phyloP scores from a whole-genome alignment of 2,113 vertebrate genomes.

The Rynchops niger region DNA sequence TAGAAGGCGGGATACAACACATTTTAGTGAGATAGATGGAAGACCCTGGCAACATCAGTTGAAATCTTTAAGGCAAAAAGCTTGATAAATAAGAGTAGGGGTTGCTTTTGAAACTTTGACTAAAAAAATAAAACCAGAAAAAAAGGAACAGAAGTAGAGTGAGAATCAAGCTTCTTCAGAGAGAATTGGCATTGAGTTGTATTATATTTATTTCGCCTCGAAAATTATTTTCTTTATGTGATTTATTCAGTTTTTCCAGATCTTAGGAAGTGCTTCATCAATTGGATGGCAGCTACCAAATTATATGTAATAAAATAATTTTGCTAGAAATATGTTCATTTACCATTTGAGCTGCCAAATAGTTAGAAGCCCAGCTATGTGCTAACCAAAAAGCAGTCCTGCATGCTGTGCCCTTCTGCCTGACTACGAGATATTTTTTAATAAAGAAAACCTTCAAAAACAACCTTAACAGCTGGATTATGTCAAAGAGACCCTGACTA shows the following conservation, averaged over 20 bases:
- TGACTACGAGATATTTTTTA: background rate
- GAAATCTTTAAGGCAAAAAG: background rate
- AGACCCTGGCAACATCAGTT: background rate
- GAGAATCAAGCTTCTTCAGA: background rate
- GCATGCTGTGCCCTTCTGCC: slow-evolving; percentile 2
- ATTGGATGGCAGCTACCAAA: background rate
- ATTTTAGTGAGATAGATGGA: background rate
- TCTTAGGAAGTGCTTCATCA: background rate
- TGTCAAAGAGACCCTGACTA: background rate
- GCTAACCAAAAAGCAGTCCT: background rate
- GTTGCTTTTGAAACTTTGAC: background rate
- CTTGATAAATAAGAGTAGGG: background rate
- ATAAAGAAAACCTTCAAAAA: background rate
- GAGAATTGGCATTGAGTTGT: background rate
- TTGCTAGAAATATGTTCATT: slow-evolving; percentile 43
- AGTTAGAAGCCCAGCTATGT: background rate
- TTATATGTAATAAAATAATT: slow-evolving; percentile 40
- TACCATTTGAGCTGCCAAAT: slow-evolving; percentile 1
- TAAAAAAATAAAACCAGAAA: background rate
- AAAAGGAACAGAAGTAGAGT: background rate
- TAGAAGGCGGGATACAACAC: background rate
- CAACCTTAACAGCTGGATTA: background rate
- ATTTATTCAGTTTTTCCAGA: background rate
- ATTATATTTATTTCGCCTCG: background rate
- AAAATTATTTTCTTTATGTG: background rate